Percentiles rank a stretch among this genome's conserved stretches.
phyloP scores from a whole-genome alignment of 2,888 invertebrate genomes.

The Troides aeacus region DNA sequence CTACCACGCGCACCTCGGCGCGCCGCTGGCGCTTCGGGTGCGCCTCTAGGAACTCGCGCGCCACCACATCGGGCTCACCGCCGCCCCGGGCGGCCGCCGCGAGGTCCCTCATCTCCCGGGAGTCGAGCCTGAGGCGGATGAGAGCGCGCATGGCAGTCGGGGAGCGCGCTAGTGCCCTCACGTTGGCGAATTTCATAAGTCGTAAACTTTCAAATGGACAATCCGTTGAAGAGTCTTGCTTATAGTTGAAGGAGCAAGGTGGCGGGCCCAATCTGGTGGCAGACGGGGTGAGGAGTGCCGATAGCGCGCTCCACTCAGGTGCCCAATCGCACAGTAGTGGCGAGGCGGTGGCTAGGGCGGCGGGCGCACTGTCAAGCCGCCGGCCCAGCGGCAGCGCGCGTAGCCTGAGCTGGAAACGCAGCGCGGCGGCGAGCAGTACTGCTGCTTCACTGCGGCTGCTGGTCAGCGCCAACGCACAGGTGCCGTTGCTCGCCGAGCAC shows the following conservation, averaged over 20 bases:
- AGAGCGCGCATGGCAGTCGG: slow-evolving; percentile 53
- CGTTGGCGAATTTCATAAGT: slow-evolving; percentile 55
- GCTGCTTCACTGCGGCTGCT: slow-evolving; percentile 47
- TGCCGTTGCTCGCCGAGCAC: slow-evolving; percentile 56
- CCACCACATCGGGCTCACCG: slow-evolving; percentile 44
- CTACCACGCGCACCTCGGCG: slow-evolving; percentile 50
- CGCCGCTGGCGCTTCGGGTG: slow-evolving; percentile 39
- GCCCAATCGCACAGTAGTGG: slow-evolving; percentile 50
- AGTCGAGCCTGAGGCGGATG: slow-evolving; percentile 44
- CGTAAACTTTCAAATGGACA: slow-evolving; percentile 66
- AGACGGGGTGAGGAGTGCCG: neutral
- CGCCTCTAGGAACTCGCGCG: slow-evolving; percentile 39
- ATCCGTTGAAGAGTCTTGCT: slow-evolving; percentile 29
- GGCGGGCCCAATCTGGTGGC: slow-evolving; percentile 48
- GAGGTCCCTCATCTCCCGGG: slow-evolving; percentile 44
- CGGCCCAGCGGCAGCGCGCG: slow-evolving; percentile 39
- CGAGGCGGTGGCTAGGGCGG: slow-evolving; percentile 27
- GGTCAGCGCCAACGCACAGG: slow-evolving; percentile 50
- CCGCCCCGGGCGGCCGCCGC: slow-evolving; percentile 32
- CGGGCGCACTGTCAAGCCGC: slow-evolving; percentile 28
- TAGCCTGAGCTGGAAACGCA: slow-evolving; percentile 40
- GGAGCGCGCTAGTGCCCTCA: slow-evolving; percentile 48
- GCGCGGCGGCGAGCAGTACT: slow-evolving; percentile 41
- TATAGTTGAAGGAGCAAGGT: slow-evolving; percentile 43
- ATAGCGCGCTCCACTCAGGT: slow-evolving; percentile 35